Percentiles rank a stretch among this genome's conserved stretches.
Conservation (phyloP, 2,797 vertebrate species). For the Xiphophorus birchmanni region DNA sequence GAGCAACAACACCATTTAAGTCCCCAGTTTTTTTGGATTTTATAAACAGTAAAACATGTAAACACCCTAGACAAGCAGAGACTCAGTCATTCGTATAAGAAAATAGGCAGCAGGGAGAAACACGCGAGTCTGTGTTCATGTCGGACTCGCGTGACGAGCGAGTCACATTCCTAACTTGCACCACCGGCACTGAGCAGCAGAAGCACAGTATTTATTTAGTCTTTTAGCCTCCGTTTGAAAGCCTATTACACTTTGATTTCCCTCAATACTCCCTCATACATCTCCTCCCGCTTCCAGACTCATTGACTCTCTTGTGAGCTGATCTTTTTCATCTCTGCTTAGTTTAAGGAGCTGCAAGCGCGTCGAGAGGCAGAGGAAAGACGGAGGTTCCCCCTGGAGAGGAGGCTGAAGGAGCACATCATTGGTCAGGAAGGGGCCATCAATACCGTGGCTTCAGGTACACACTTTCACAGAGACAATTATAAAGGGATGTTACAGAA, state of each 20-base stretch:
- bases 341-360: conserved; percentile 90
- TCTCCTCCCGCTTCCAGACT: conserved; percentile 8
- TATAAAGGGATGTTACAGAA: neutral
- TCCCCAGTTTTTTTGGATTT: neutral
- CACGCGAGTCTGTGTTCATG: too few species aligned
- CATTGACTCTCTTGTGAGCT: conserved; percentile 26
- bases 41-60: neutral
- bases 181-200: neutral
- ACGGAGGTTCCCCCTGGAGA: conserved; percentile 92
- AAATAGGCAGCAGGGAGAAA: neutral
- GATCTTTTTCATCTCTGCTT: conserved; percentile 49
- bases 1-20: neutral
- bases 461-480: conserved; percentile 18
- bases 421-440: conserved; percentile 96
- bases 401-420: conserved; percentile 92
- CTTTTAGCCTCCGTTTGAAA: neutral
- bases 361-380: conserved; percentile 88
- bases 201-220: neutral
- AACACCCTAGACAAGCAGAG: neutral
- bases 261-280: neutral
- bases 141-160: neutral
- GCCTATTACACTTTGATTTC: neutral
- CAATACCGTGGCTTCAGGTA: conserved; percentile 92
- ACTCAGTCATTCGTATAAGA: neutral
- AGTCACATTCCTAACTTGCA: neutral